Evolutionary conservation across 2,888 invertebrate species (phyloP).

Genomic region (Dryadula phaetusa): DNA sequence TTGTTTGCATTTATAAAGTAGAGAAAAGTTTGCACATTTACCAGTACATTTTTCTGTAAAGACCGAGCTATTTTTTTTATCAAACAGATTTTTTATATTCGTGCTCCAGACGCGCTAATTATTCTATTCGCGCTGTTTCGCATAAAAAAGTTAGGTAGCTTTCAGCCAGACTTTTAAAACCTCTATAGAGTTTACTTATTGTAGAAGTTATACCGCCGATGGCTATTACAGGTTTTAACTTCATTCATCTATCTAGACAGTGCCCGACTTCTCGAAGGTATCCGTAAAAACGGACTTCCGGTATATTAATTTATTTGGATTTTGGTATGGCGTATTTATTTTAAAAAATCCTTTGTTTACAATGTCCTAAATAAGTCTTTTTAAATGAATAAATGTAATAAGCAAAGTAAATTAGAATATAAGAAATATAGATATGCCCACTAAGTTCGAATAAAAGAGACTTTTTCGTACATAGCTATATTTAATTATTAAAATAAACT

Average conservation of each 20-base stretch:
- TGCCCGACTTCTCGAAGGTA: conserved; percentile 3
- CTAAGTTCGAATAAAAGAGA: too few relatives aligned
- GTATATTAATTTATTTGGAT: not conserved
- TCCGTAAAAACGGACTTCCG: not conserved
- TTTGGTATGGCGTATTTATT: not conserved
- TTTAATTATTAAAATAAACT: too few relatives aligned
- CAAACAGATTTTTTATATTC: conserved; percentile 25
- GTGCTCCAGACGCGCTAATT: conserved; percentile 28
- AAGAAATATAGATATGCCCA: too few relatives aligned
- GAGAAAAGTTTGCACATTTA: conserved; percentile 20
- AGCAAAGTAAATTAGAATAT: too few relatives aligned
- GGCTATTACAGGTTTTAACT: conserved; percentile 12
- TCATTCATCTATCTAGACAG: conserved; percentile 1
- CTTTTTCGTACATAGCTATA: too few relatives aligned
- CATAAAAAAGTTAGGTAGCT: conserved; percentile 24
- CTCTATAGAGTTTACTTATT: conserved; percentile 19
- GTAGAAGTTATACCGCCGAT: conserved; percentile 21
- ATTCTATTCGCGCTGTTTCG: conserved; percentile 30
- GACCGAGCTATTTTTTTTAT: conserved; percentile 22
- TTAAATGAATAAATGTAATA: too few relatives aligned
- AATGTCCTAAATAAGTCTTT: too few relatives aligned
- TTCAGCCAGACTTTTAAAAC: conserved; percentile 23
- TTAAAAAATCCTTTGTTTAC: not conserved
- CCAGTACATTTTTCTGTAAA: conserved; percentile 22
- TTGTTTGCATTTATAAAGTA: conserved; percentile 20